Percentiles rank a stretch among this genome's conserved stretches.
Conservation (phyloP, 2,113 vertebrate genomes). For the Martes martes region DNA sequence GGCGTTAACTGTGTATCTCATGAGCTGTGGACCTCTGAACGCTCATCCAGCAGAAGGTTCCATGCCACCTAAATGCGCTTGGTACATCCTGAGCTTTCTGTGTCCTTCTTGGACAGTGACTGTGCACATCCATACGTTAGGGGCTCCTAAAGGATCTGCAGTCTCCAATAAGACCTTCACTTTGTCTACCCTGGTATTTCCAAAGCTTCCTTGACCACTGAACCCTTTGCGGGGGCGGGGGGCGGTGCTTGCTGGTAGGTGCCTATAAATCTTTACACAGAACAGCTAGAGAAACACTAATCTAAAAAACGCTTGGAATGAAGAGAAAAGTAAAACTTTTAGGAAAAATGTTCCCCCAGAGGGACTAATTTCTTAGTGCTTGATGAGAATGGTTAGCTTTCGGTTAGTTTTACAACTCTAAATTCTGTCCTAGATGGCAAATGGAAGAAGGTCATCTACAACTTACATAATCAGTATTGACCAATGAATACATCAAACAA, state of each 20-base stretch:
- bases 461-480: constrained; percentile 57
- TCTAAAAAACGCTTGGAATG: not conserved
- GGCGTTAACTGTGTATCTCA: not conserved
- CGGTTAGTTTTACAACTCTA: constrained; percentile 30
- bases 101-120: not conserved
- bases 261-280: not conserved
- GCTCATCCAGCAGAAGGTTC: not conserved
- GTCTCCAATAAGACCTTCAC: not conserved
- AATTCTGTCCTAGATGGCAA: constrained; percentile 46
- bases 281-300: not conserved
- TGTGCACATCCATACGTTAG: not conserved
- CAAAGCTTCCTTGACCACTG: not conserved
- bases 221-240: not conserved
- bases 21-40: not conserved
- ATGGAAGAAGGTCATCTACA: constrained; percentile 33
- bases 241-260: not conserved
- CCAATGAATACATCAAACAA: constrained; percentile 28
- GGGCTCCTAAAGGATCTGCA: not conserved
- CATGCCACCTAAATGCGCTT: not conserved
- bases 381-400: constrained; percentile 35
- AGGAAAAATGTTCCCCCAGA: not conserved
- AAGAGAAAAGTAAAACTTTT: constrained; percentile 23
- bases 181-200: not conserved
- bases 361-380: constrained; percentile 44
- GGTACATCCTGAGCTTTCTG: not conserved